Conservation (phyloP, 2,888 invertebrate genomes). For the Drosophila histrio region DNA sequence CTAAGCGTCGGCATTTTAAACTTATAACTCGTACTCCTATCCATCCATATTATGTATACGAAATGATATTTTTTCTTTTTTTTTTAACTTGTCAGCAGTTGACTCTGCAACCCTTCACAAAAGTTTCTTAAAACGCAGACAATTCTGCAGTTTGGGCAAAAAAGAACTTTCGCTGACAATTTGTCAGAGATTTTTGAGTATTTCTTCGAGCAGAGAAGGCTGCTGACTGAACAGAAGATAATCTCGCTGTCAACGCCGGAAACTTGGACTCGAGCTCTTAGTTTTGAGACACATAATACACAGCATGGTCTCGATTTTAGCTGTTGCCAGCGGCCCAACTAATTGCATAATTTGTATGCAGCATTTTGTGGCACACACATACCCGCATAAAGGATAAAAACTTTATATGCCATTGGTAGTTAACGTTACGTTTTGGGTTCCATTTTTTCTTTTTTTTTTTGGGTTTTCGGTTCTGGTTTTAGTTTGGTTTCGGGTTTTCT, state of each 20-base stretch:
- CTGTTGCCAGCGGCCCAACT: slow-evolving; percentile 44
- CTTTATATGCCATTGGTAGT: slow-evolving; percentile 42
- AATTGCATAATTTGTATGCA: slow-evolving; percentile 84
- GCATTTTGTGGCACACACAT: slow-evolving; percentile 52
- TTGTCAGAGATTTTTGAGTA: slow-evolving; percentile 64
- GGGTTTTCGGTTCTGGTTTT: slow-evolving; percentile 23
- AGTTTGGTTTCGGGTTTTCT: slow-evolving; percentile 26
- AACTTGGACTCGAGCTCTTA: slow-evolving; percentile 44
- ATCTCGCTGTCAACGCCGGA: slow-evolving; percentile 46
- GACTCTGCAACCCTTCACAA: neutral
- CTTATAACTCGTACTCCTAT: slow-evolving; percentile 20
- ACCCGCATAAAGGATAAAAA: slow-evolving; percentile 48
- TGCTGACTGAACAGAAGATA: slow-evolving; percentile 46
- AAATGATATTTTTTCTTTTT: slow-evolving; percentile 55
- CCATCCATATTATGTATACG: slow-evolving; percentile 39
- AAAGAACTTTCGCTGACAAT: slow-evolving; percentile 72
- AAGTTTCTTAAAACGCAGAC: slow-evolving; percentile 24
- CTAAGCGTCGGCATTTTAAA: slow-evolving; percentile 23
- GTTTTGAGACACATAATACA: slow-evolving; percentile 46
- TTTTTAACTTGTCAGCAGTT: slow-evolving; percentile 47
- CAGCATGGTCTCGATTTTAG: slow-evolving; percentile 35
- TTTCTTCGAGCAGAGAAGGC: slow-evolving; percentile 31
- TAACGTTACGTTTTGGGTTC: slow-evolving; percentile 25
- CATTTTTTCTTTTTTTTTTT: slow-evolving; percentile 14
- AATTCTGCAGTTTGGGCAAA: slow-evolving; percentile 22